phyloP scores from a whole-genome alignment of 2,113 vertebrate species.

The Corvus moneduloides region DNA sequence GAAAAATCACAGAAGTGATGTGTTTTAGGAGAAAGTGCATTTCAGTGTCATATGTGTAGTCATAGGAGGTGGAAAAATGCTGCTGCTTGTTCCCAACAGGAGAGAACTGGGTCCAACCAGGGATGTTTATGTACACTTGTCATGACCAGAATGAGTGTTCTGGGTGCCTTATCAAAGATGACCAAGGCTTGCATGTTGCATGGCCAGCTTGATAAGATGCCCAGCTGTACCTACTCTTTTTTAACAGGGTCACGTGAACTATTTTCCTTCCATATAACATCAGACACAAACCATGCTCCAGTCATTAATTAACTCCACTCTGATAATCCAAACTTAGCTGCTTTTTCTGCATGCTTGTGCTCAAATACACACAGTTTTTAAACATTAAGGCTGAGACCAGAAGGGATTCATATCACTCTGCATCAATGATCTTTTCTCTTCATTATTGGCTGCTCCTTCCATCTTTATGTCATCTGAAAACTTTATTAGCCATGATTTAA shows the following conservation, averaged over 20 bases:
- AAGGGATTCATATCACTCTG: not conserved
- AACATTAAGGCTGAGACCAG: not conserved
- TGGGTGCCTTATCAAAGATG: not conserved
- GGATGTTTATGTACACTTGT: rapidly evolving
- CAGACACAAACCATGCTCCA: not conserved
- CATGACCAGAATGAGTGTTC: not conserved
- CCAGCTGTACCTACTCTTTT: not conserved
- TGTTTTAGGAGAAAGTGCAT: not conserved
- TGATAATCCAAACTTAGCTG: not conserved
- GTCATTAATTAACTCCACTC: not conserved
- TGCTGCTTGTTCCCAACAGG: not conserved
- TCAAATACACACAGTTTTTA: not conserved
- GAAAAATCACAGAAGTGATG: not conserved
- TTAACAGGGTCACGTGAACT: not conserved
- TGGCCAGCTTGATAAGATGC: not conserved
- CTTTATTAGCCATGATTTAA: conserved; percentile 14
- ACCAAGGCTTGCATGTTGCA: not conserved
- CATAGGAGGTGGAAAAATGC: not conserved
- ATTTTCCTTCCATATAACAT: not conserved
- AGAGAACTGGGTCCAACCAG: not conserved
- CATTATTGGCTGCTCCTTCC: not conserved
- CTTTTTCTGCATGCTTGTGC: not conserved
- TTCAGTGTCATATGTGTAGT: not conserved
- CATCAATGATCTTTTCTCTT: not conserved
- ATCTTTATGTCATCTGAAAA: conserved; percentile 5